Percentiles rank a stretch among this genome's conserved stretches.
Conservation (phyloP, 2,113 vertebrate species). For the Pseudopodoces humilis region DNA sequence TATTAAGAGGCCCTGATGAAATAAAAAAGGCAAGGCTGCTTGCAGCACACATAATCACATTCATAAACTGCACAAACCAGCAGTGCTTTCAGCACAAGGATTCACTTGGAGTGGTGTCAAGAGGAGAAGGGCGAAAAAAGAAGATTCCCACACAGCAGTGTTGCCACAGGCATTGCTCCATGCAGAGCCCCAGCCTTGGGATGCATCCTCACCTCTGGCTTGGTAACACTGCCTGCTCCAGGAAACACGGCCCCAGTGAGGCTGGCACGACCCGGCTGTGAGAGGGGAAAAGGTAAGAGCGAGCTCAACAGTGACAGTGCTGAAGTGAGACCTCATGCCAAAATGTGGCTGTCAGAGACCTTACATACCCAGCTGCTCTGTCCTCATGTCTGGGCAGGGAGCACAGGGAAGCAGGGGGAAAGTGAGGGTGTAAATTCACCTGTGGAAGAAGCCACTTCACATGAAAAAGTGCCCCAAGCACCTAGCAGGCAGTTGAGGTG, state of each 20-base stretch:
- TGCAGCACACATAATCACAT: neutral
- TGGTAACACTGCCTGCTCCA: neutral
- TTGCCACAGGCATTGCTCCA: neutral
- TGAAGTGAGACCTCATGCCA: neutral
- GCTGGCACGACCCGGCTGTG: neutral
- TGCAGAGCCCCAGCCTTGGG: neutral
- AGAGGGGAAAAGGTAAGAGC: neutral
- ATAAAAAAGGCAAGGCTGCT: neutral
- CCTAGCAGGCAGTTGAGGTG: neutral
- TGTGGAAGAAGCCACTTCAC: neutral
- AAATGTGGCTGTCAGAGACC: neutral
- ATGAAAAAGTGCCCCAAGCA: neutral
- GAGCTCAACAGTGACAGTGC: neutral
- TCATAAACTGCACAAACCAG: neutral
- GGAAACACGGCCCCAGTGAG: neutral
- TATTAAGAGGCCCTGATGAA: conserved; percentile 36
- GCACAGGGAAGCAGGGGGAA: neutral
- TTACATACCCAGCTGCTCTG: neutral
- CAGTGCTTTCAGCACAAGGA: conserved; percentile 2
- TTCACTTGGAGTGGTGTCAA: neutral
- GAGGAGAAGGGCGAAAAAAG: neutral
- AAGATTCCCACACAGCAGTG: neutral
- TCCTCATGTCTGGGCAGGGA: neutral
- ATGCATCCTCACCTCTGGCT: neutral
- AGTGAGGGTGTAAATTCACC: neutral